phyloP scores from a whole-genome alignment of 2,888 invertebrate genomes.

The Eubasilissa splendida region DNA sequence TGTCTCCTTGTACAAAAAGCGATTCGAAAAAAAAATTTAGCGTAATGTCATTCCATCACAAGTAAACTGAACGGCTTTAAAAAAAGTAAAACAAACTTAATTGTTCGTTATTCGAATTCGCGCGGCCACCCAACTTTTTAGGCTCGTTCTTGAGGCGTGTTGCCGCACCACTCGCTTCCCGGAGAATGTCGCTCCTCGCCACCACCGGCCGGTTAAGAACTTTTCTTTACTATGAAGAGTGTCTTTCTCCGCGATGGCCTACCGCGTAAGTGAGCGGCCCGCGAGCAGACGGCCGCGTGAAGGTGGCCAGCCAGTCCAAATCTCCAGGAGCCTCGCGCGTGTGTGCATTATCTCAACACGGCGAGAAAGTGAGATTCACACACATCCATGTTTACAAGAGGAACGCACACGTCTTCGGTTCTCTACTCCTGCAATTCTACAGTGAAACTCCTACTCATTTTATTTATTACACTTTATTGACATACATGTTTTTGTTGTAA shows the following conservation, averaged over 20 bases:
- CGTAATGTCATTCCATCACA: slow-evolving; percentile 37
- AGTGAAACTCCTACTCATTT: no score
- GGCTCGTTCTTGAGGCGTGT: slow-evolving; percentile 41
- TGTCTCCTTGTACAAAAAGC: slow-evolving; percentile 47
- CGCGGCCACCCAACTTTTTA: slow-evolving; percentile 21
- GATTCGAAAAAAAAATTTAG: slow-evolving; percentile 39
- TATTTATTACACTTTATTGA: no score
- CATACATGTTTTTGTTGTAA: no score
- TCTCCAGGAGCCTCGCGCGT: not conserved
- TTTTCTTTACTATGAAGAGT: slow-evolving; percentile 46
- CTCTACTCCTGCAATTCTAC: no score
- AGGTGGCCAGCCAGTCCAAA: no score
- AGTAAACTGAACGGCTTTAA: slow-evolving; percentile 2
- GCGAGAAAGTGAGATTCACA: slow-evolving; percentile 46
- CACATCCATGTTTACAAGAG: slow-evolving; percentile 25
- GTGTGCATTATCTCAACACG: slow-evolving; percentile 6
- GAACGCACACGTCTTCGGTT: not conserved
- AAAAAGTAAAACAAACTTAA: not conserved
- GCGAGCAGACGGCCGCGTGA: not conserved
- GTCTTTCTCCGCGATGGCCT: slow-evolving; percentile 43
- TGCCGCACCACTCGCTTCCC: slow-evolving; percentile 45
- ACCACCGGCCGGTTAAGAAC: slow-evolving; percentile 55
- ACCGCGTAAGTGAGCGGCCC: slow-evolving; percentile 24
- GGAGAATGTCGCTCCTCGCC: slow-evolving; percentile 54
- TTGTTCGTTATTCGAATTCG: slow-evolving; percentile 23